Evolutionary conservation across 2,888 invertebrate genomes (phyloP).

Genomic region (Antheraea yamamai): DNA sequence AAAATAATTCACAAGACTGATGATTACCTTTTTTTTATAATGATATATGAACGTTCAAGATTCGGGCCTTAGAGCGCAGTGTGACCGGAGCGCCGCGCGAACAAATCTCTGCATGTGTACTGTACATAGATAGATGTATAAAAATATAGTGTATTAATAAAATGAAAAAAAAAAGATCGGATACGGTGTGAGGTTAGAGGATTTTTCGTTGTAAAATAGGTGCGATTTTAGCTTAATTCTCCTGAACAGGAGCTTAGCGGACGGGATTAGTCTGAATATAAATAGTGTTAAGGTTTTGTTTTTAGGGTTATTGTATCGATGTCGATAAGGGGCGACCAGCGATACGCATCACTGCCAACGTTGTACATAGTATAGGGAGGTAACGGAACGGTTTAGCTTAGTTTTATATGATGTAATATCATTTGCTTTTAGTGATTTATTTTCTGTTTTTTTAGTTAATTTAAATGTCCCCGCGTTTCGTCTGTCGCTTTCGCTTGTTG

Average conservation of each 20-base stretch:
- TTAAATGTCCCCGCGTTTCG: slow-evolving; percentile 39
- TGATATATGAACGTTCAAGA: slow-evolving; percentile 52
- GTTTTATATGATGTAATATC: not conserved
- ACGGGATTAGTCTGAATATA: slow-evolving; percentile 59
- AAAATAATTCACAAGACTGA: slow-evolving; percentile 77
- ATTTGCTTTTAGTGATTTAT: slow-evolving; percentile 23
- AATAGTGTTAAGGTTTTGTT: slow-evolving; percentile 37
- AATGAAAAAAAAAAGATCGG: not conserved
- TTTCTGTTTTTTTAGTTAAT: slow-evolving; percentile 40
- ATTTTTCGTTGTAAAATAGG: slow-evolving; percentile 20
- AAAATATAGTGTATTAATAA: slow-evolving; percentile 34
- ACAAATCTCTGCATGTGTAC: slow-evolving; percentile 39
- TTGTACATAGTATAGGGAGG: slow-evolving; percentile 60
- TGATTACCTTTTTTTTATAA: slow-evolving; percentile 70
- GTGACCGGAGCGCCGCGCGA: slow-evolving; percentile 38
- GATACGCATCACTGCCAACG: slow-evolving; percentile 72
- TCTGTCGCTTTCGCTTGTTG: slow-evolving; percentile 47
- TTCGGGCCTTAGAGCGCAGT: slow-evolving; percentile 23
- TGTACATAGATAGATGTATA: slow-evolving; percentile 71
- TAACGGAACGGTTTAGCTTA: slow-evolving; percentile 14
- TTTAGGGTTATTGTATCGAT: slow-evolving; percentile 29
- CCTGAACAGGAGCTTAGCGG: slow-evolving; percentile 29
- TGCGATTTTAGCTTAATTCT: slow-evolving; percentile 47
- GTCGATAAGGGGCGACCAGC: slow-evolving; percentile 65
- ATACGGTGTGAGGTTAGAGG: not conserved